phyloP scores from a whole-genome alignment of 2,113 vertebrate genomes.

The Pipa parva region DNA sequence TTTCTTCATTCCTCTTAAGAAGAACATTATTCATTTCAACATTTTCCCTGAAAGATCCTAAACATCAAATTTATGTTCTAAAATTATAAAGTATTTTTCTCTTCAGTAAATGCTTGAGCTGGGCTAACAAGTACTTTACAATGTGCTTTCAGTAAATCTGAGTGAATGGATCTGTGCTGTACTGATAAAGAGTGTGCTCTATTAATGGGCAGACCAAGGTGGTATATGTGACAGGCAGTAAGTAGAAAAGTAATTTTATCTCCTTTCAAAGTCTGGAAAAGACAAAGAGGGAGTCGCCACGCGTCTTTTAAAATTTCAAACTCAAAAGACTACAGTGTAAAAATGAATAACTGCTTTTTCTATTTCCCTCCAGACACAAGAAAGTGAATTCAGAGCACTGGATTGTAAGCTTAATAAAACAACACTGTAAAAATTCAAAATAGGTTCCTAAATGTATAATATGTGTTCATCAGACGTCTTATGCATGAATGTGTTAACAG shows the following conservation, averaged over 20 bases:
- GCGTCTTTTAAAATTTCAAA: constrained; percentile 12
- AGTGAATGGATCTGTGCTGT: background rate
- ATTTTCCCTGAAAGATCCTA: no score
- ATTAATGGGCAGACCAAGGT: background rate
- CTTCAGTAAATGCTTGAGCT: no score
- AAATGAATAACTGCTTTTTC: no score
- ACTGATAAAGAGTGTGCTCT: background rate
- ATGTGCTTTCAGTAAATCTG: background rate
- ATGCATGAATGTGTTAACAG: no score
- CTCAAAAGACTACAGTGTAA: background rate
- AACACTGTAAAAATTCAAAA: background rate
- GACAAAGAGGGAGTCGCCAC: background rate
- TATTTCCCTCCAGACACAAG: no score
- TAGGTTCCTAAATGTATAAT: no score
- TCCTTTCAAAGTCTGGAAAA: background rate
- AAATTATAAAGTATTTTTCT: no score
- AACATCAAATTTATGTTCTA: no score
- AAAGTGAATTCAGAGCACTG: background rate
- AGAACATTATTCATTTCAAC: no score
- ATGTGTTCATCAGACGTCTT: no score
- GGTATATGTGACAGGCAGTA: background rate
- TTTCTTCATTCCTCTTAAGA: no score
- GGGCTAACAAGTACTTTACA: no score
- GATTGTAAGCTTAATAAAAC: background rate
- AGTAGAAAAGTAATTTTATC: background rate